Evolutionary conservation across 2,888 invertebrate species (phyloP), one percentile per base, ranked within the genome.

Genomic region (Ferdinandea cuprea): DNA sequence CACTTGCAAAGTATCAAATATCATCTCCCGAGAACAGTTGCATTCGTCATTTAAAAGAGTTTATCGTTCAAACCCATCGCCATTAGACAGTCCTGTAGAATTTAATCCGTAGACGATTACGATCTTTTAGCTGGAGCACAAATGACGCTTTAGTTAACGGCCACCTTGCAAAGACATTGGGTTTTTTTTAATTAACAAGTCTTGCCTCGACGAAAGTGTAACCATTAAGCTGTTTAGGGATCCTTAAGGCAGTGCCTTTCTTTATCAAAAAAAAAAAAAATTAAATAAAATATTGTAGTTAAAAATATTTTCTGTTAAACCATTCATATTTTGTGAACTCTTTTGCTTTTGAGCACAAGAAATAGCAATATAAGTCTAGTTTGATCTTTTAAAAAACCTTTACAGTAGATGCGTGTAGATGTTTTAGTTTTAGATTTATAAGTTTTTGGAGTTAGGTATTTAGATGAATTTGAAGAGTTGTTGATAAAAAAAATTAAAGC

Each of bases 1-100:
- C 11, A 52, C 30, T 59, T 40, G 35, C 44, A 63, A 58, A 46
- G 25, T 78, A 65, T 69, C 66, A 69, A 69, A 69, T 37, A 50
- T 46, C 58, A 59, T 48, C 68, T 37, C 19, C 76, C 69, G 58
- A 40, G n/a, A 5, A 17, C 48, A 58, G 46, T 46, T 30, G 52
- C 32, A 46, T 59, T 37, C n/a, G 48, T 58, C 68, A 44, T 69
- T 61, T 30, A 17, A 11, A n/a, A 54, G 52, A 56, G 21, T 35
- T n/a, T 52, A 66, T 54, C 6, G 9, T 40, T 9, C 28, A 42
- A 46, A 1, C 25, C 32, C 17, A 25, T 28, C 50, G 48, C 66
- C 58, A 42, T 11, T 25, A 25, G 25, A 3, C 65, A 58, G 21
- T n/a, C n/a, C 37, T 17, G 50, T 68, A 68, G 37, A 66, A 74